Conservation (phyloP, 1,140 invertebrate genomes). For the Telenomus remus region DNA sequence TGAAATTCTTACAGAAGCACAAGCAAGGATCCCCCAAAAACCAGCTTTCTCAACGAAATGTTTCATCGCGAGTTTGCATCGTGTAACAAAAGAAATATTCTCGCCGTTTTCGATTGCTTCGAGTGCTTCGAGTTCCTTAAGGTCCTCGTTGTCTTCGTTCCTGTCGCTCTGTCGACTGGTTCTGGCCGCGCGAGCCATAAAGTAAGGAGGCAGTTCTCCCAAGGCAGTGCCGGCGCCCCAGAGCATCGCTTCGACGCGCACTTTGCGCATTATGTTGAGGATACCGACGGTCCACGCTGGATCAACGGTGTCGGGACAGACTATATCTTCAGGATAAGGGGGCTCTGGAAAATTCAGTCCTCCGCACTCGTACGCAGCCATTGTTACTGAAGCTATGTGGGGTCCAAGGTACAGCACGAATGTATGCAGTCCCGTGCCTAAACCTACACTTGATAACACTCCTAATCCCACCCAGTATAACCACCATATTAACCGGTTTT, state of each 20-base stretch:
- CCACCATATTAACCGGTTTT: conserved; percentile 82
- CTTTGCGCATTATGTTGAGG: conserved; percentile 96
- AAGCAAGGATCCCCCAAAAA: conserved; percentile 97
- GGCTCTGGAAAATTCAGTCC: conserved; percentile 95
- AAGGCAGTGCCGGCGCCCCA: conserved; percentile 99
- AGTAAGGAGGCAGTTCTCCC: conserved; percentile 96
- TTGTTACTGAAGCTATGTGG: conserved; percentile 94
- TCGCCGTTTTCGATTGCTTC: conserved; percentile 79
- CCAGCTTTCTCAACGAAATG: conserved; percentile 95
- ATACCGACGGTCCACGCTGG: conserved; percentile 79
- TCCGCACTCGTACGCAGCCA: conserved; percentile 98
- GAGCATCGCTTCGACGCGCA: conserved; percentile 96
- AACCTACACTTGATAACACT: conserved; percentile 95
- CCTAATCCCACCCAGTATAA: conserved; percentile 96
- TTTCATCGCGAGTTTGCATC: conserved; percentile 91
- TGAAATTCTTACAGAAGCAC: conserved; percentile 87
- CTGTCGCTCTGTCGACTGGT: conserved; percentile 78
- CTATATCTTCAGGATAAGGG: conserved; percentile 91
- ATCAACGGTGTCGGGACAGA: conserved; percentile 83
- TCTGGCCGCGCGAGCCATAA: conserved; percentile 96
- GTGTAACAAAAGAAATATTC: conserved; percentile 82
- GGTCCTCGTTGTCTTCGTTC: conserved; percentile 79
- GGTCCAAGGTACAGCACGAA: conserved; percentile 98
- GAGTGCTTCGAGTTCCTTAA: conserved; percentile 85
- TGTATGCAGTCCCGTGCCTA: conserved; percentile 98